A percentile compares a stretch with the other conserved stretches of the same genome.
phyloP scores from a whole-genome alignment of 1,140 invertebrate genomes.

The Atta texana region DNA sequence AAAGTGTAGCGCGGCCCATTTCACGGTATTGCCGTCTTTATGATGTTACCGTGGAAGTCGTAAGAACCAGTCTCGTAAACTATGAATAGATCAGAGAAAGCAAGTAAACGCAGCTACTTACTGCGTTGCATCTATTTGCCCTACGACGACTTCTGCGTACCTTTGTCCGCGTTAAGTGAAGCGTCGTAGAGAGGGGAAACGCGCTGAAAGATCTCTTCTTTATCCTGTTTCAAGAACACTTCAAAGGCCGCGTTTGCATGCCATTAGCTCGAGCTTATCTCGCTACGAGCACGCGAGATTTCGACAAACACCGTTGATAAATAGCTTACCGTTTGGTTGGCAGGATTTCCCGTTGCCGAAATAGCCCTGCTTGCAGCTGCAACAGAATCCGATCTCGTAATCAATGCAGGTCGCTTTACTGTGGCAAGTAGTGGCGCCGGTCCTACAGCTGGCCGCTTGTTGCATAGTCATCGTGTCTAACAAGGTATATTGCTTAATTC shows the following conservation, averaged over 20 bases:
- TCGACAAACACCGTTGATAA: constrained; percentile 41
- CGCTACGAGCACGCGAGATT: constrained; percentile 4
- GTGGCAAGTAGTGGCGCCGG: constrained; percentile 91
- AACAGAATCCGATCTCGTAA: constrained; percentile 94
- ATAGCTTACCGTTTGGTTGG: constrained; percentile 90
- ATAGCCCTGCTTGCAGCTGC: constrained; percentile 92
- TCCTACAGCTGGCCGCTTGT: constrained; percentile 85
- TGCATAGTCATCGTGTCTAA: constrained; percentile 73
- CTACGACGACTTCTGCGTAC: constrained; percentile 51
- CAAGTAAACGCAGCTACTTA: constrained; percentile 47
- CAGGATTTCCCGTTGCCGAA: constrained; percentile 97
- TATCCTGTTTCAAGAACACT: constrained; percentile 45
- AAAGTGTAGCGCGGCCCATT: constrained; percentile 50
- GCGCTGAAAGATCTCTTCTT: constrained; percentile 37
- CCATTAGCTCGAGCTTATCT: constrained; percentile 62
- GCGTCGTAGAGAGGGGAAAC: constrained; percentile 22
- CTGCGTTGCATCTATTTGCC: constrained; percentile 36
- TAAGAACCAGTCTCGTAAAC: constrained; percentile 72
- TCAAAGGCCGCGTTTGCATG: constrained; percentile 55
- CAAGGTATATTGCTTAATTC: constrained; percentile 40
- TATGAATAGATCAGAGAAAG: constrained; percentile 82
- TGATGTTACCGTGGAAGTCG: constrained; percentile 72
- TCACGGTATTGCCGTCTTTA: constrained; percentile 63
- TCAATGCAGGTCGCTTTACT: constrained; percentile 94
- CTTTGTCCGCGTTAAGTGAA: constrained; percentile 52